These are phyloP conservation scores for Larimichthys crocea DNA, from an alignment of 2,113 vertebrate genomes.

Conservation along the genomic window DNA sequence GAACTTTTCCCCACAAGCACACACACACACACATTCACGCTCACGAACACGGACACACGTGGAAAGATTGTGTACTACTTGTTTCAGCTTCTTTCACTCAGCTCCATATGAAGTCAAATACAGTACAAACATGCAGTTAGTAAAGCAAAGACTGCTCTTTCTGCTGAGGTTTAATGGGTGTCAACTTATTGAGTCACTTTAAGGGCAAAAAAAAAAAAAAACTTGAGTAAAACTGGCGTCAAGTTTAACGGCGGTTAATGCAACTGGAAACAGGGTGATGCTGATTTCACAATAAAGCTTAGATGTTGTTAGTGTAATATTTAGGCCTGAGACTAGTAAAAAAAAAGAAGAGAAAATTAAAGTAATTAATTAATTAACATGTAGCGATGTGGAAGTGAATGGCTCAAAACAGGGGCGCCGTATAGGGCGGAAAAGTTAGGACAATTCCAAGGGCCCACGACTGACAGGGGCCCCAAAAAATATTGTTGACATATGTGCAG, in stretches of 20 bases:
- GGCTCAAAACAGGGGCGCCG: neutral
- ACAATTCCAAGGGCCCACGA: no score
- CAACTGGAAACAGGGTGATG: neutral
- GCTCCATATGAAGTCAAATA: neutral
- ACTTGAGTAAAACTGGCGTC: slow-evolving; percentile 2
- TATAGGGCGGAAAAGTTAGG: no score
- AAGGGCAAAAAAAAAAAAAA: neutral
- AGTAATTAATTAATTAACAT: neutral
- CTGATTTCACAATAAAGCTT: neutral
- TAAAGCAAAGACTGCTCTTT: neutral
- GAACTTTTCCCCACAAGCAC: neutral
- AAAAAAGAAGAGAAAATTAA: neutral
- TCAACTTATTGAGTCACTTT: neutral
- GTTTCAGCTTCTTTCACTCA: neutral
- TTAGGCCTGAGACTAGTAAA: neutral
- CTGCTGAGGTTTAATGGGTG: neutral
- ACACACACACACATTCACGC: neutral
- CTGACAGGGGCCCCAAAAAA: no score
- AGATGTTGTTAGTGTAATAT: neutral
- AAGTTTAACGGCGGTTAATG: neutral
- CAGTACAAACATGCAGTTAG: neutral
- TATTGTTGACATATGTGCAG: no score
- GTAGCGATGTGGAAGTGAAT: neutral
- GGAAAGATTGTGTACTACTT: neutral
- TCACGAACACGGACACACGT: slow-evolving; percentile 1